These are phyloP conservation scores for Hirtodrosophila histrioides DNA, from an alignment of 2,888 invertebrate genomes.

Conservation along the genomic window DNA sequence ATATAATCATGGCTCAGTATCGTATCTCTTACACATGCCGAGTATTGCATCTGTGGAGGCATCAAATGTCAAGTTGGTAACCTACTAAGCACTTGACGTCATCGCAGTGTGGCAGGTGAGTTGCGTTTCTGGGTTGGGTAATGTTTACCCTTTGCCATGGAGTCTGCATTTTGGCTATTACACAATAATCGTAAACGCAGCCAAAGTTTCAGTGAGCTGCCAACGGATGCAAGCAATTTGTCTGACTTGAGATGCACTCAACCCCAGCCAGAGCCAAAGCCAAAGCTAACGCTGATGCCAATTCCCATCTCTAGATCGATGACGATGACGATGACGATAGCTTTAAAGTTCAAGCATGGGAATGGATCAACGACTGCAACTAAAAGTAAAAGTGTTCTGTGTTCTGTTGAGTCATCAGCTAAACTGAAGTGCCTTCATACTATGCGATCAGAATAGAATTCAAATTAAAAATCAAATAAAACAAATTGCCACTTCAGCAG, in stretches of 20 bases:
- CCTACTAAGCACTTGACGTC: constrained; percentile 20
- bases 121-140: constrained; percentile 37
- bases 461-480: constrained; percentile 20
- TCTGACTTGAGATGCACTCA: constrained; percentile 51
- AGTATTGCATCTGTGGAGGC: too few species aligned
- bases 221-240: constrained; percentile 72
- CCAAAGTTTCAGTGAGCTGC: constrained; percentile 10
- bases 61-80: constrained; percentile 52
- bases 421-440: constrained; percentile 30
- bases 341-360: constrained; percentile 21
- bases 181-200: constrained; percentile 20
- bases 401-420: constrained; percentile 58
- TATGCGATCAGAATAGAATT: constrained; percentile 21
- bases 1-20: too few species aligned
- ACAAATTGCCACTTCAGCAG: constrained; percentile 52
- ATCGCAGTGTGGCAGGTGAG: constrained; percentile 15
- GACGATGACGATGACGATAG: constrained; percentile 9
- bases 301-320: constrained; percentile 5
- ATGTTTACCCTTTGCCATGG: constrained; percentile 30
- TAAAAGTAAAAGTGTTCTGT: constrained; percentile 63
- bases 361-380: constrained; percentile 13
- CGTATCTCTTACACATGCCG: too few species aligned
- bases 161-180: constrained; percentile 27
- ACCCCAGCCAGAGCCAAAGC: constrained; percentile 9
- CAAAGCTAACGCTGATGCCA: neutral